These are phyloP conservation scores for Trididemnum miniatum DNA, from an alignment of 23 tunicate genomes.

Conservation along the genomic window DNA sequence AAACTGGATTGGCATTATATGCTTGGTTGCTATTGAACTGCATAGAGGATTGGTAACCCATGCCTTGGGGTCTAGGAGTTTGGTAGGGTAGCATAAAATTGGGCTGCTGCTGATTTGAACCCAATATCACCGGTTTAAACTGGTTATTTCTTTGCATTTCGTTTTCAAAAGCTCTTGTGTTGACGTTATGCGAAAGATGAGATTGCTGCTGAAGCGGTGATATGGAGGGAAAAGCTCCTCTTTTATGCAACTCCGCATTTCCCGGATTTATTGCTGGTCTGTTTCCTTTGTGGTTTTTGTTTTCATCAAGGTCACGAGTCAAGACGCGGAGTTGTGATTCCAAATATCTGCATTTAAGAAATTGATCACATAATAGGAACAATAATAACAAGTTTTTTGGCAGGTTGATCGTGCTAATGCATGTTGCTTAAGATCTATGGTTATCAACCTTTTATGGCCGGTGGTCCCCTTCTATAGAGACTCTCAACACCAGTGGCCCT, in stretches of 20 bases:
- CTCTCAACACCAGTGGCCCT: no score
- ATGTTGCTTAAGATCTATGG: no score
- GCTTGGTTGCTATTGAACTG: not conserved
- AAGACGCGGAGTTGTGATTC: constrained; percentile 67
- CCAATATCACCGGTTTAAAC: not conserved
- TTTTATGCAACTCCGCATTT: constrained; percentile 5
- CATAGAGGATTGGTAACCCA: not conserved
- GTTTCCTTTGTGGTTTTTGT: not conserved
- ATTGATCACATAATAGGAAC: no score
- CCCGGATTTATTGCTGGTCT: constrained; percentile 26
- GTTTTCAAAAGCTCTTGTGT: constrained; percentile 17
- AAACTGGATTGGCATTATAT: not conserved
- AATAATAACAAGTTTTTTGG: no score
- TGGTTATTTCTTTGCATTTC: not conserved
- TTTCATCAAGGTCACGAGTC: constrained; percentile 45
- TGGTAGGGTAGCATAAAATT: not conserved
- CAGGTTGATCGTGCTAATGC: no score
- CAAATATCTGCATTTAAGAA: constrained; percentile 33
- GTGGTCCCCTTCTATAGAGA: no score
- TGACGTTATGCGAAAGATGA: constrained; percentile 23
- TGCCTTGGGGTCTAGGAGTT: not conserved
- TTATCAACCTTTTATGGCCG: no score
- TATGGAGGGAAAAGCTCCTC: not conserved
- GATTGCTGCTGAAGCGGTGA: constrained; percentile 27
- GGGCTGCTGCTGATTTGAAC: not conserved